Base-by-base conservation (phyloP, 2,113 vertebrate genomes). In the Sterrhoptilus dennistouni region DNA sequence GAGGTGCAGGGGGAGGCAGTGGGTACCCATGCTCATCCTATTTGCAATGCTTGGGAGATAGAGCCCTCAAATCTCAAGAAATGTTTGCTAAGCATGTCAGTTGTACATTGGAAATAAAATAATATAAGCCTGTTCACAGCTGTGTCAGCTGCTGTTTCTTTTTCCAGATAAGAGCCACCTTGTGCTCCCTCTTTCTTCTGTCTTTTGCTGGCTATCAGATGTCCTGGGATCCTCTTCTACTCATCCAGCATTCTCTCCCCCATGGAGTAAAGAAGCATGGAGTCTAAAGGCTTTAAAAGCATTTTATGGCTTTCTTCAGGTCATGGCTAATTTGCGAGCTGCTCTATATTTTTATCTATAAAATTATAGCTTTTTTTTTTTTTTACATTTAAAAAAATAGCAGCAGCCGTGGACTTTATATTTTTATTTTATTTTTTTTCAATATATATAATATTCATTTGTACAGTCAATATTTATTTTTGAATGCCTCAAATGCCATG, bases 111-210 rank as follows among this genome's bases (percentile, higher is more conserved):
- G 88, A 91, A 91, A 96, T 76, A 87, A 95, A 93, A 96, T 78
- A 93, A 80, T 61, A 45, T 56, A 78, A 95, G 69, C 29, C 47
- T 85, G 44, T 31, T 72, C 75, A 66, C 88, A 95, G 74, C 72
- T 89, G 72, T 5, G 45, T 90, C 72, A 93, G 82, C 74, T 96
- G 70, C 44, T 93, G 38, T 78, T 94, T 81, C 79, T 92, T 96
- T 81, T 94, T 75, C 77, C 50, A 92, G 93, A 83, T 95, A 89
- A 93, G 45, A 87, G 27, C 49, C 9, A 14, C 42, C 21, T 53
- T 35, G 12, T 76, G 38, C 42, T 80, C 29, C 14, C 14, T 84
- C n/a, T 87, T 94, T 79, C 49, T 70, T 74, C 53, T 83, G 52
- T 75, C 33, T 90, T 57, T 72, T 83, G 36, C 60, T 68, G 52